Evolutionary conservation across 2,888 invertebrate genomes (phyloP), one percentile per base, ranked within the genome.

Genomic region (Eutolmus rufibarbis): DNA sequence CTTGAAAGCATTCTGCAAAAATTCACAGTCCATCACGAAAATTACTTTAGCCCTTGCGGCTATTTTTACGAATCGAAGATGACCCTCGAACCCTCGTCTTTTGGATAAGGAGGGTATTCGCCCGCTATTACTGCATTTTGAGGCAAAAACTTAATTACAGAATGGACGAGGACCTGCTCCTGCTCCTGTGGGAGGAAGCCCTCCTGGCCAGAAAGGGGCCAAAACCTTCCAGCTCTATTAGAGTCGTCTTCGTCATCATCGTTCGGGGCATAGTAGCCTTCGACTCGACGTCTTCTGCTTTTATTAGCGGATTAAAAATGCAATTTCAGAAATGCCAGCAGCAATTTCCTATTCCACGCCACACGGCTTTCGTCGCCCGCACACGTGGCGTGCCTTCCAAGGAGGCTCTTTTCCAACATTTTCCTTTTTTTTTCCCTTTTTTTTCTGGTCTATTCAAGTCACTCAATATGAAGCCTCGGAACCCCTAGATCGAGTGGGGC

Each of bases 291-390:
- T 66, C 66, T 23, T 31, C 28, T 5, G 5, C 82, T n/a, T 85
- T 85, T 85, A 85, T 85, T 85, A 85, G 74, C 43, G 85, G 74
- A 85, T 74, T 85, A 85, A 85, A 82, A 85, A 85, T 85, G 85
- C 74, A 85, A 85, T 85, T 85, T 85, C 74, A 85, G 31, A 85
- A 85, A 74, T 85, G 74, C 85, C 85, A 85, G 34, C 74, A 74
- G 85, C 85, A 85, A 85, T 74, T 85, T 74, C 40, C 85, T 74
- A 40, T 43, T 43, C 28, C 37, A 19, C n/a, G 46, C 14, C 66
- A 66, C 66, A 66, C 66, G 66, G 14, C 66, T 66, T 66, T 12
- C 66, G 66, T 56, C 31, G 23, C 66, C 82, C 31, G 23, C 66
- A 84, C 66, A 84, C 82, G 82, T 84, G 40, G 23, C 34, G 56